Percentiles rank a stretch among this genome's conserved stretches.
phyloP scores from a whole-genome alignment of 2,797 vertebrate genomes.

The Myripristis murdjan region DNA sequence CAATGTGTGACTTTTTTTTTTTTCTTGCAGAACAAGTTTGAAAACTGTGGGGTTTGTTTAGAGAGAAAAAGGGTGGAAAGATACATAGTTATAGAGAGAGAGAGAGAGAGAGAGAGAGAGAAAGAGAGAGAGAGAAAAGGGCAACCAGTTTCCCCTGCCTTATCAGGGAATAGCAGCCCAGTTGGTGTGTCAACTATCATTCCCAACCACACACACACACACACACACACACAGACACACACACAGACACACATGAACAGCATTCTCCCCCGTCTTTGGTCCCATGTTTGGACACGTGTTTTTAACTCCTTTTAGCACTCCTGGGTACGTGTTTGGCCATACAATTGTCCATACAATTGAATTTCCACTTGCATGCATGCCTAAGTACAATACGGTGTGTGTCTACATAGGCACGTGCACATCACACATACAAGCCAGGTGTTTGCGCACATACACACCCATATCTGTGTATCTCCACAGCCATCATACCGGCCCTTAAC shows the following conservation, averaged over 20 bases:
- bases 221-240: slow-evolving; percentile 10
- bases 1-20: slow-evolving; percentile 48
- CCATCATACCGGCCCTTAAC: slow-evolving; percentile 26
- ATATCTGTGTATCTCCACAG: slow-evolving; percentile 53
- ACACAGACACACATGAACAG: background rate
- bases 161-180: slow-evolving; percentile 14
- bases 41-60: slow-evolving; percentile 54
- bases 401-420: slow-evolving; percentile 10
- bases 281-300: slow-evolving; percentile 8
- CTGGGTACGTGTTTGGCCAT: slow-evolving; percentile 24
- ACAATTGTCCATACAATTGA: slow-evolving; percentile 1
- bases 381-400: background rate
- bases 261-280: slow-evolving; percentile 6
- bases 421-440: slow-evolving; percentile 29
- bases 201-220: background rate
- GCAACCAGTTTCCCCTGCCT: background rate
- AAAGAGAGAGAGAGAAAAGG: slow-evolving; percentile 2
- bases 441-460: slow-evolving; percentile 19
- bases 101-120: background rate
- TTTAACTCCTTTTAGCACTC: background rate
- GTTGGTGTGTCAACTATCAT: background rate
- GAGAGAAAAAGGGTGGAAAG: slow-evolving; percentile 9
- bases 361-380: slow-evolving; percentile 23
- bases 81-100: background rate
- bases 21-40: slow-evolving; percentile 17